Conservation (phyloP, 1,140 invertebrate genomes). For the Eubasilissa regina region DNA sequence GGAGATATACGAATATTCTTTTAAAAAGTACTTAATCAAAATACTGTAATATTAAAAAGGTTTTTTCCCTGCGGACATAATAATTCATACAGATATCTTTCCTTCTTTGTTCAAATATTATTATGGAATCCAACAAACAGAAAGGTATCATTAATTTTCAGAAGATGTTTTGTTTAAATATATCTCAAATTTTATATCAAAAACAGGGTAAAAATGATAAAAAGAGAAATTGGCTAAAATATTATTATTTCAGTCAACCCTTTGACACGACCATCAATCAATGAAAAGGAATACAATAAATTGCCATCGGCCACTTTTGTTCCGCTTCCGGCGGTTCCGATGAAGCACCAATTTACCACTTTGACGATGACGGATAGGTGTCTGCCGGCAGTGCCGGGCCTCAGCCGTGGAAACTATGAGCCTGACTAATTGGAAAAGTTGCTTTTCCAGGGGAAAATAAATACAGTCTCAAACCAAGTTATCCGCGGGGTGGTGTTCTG, state of each 20-base stretch:
- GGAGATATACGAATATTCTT: no score
- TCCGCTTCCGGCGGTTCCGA: conserved; percentile 10
- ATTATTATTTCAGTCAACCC: not conserved
- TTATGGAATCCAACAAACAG: no score
- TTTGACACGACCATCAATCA: conserved; percentile 22
- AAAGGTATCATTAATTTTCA: no score
- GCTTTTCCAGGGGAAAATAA: conserved; percentile 48
- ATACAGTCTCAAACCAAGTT: conserved; percentile 40
- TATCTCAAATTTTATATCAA: no score
- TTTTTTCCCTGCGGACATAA: no score
- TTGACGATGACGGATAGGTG: conserved; percentile 36
- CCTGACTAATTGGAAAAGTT: conserved; percentile 58
- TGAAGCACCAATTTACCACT: conserved; percentile 35
- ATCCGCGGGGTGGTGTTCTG: not conserved
- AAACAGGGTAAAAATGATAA: not conserved
- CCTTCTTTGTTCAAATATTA: no score
- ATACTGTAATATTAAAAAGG: no score
- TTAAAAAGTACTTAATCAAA: no score
- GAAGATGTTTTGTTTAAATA: no score
- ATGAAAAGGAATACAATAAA: conserved; percentile 23
- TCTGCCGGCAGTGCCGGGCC: conserved; percentile 9
- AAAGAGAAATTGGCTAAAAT: not conserved
- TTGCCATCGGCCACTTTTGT: not conserved
- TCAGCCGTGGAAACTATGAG: conserved; percentile 44
- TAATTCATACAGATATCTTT: no score